phyloP scores from a whole-genome alignment of 2,888 invertebrate species.

The Agriotes lineatus region DNA sequence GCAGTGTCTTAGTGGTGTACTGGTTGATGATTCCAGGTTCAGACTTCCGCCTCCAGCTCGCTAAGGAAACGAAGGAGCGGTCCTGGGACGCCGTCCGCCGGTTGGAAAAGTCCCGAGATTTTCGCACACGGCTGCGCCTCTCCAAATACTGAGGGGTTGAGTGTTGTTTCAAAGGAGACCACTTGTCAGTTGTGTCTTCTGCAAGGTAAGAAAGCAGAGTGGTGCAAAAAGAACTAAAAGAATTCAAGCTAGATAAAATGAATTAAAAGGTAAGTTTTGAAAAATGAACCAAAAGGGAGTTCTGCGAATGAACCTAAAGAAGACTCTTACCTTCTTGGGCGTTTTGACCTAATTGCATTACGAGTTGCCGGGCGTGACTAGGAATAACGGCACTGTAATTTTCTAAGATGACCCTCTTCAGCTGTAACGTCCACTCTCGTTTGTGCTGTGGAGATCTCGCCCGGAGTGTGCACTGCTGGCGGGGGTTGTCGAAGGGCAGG shows the following conservation, averaged over 20 bases:
- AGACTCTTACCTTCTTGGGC: constrained; percentile 54
- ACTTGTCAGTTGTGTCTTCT: constrained; percentile 61
- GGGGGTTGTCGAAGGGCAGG: constrained; percentile 95
- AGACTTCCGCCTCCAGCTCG: constrained; percentile 79
- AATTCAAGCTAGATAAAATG: no score
- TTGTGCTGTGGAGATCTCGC: constrained; percentile 88
- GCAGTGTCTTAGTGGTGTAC: constrained; percentile 77
- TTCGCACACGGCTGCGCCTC: constrained; percentile 79
- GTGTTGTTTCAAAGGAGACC: constrained; percentile 77
- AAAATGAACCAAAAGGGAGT: background rate
- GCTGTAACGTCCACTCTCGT: constrained; percentile 83
- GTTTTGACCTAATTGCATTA: constrained; percentile 88
- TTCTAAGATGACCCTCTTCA: constrained; percentile 91
- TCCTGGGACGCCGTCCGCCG: constrained; percentile 65
- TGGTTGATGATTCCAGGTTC: constrained; percentile 73
- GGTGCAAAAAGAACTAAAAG: no score
- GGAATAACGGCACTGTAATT: constrained; percentile 95
- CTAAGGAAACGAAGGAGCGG: constrained; percentile 70
- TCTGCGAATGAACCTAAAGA: constrained; percentile 9
- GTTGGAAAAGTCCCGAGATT: constrained; percentile 66
- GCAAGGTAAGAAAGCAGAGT: no score
- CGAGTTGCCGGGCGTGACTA: constrained; percentile 91
- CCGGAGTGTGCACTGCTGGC: constrained; percentile 89
- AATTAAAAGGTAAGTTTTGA: no score
- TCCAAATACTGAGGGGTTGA: constrained; percentile 93